Evolutionary conservation across 2,888 invertebrate genomes (phyloP), one percentile per base, ranked within the genome.

Genomic region (Chymomyza amoena): DNA sequence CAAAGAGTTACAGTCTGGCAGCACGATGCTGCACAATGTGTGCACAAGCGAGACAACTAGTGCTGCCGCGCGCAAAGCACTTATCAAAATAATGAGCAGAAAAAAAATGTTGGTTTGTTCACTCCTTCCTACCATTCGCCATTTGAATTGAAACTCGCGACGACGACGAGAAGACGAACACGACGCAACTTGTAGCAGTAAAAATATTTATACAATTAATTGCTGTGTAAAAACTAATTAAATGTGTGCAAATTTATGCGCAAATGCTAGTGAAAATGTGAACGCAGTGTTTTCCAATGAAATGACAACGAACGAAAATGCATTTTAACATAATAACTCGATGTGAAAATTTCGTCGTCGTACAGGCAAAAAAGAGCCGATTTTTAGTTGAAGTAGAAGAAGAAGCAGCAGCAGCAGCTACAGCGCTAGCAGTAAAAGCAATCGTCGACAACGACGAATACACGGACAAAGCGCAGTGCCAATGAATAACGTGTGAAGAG

Each of bases 311-410:
- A 76, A 80, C 77, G 75, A 89, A 90, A 87, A 90, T 90, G 90
- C 81, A 88, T 89, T 87, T 89, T 75, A 78, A 80, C 78, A 75
- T 70, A 68, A 79, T 80, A 88, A 78, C 67, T 87, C 77, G 79
- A 72, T 78, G 77, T 88, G 88, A 90, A 90, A 90, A 89, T 87
- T 88, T 88, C 72, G 72, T 79, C 72, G 72, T 79, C 79, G 77
- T 87, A 82, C 87, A 85, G 84, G 83, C 87, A 79, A 87, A 90
- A 89, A 89, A 88, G 87, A 87, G 88, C 84, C 86, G 86, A 89
- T 82, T 84, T 88, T 76, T 80, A 76, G 80, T 81, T 70, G 78
- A 75, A 85, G 87, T 86, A 84, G 77, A 83, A 77, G 87, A 54
- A 76, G 80, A 69, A 80, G 68, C 69, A 81, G 83, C 80, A 79